Evolutionary conservation across 1,140 invertebrate genomes (phyloP).

Genomic region (Anagrus nilaparvatae): DNA sequence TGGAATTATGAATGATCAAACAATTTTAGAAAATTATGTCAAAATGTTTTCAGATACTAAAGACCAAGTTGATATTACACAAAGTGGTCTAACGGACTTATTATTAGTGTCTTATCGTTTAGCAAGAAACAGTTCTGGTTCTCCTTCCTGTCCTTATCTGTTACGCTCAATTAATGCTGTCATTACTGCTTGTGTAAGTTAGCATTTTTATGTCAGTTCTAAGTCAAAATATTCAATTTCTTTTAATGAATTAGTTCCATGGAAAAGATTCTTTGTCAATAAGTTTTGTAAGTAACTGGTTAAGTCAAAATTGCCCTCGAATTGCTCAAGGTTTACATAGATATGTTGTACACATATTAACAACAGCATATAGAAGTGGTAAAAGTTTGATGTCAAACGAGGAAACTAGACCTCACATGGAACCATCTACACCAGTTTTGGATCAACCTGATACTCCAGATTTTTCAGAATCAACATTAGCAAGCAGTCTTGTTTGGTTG

Average conservation of each 20-base stretch:
- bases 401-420: constrained; percentile 40
- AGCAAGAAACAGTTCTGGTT: constrained; percentile 55
- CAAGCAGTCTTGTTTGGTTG: constrained; percentile 68
- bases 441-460: constrained; percentile 47
- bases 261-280: constrained; percentile 61
- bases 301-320: constrained; percentile 63
- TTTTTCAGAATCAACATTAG: constrained; percentile 33
- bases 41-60: constrained; percentile 45
- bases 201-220: not conserved
- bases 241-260: constrained; percentile 49
- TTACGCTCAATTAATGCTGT: constrained; percentile 59
- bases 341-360: constrained; percentile 64
- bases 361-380: constrained; percentile 61
- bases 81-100: constrained; percentile 49
- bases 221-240: not conserved
- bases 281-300: constrained; percentile 69
- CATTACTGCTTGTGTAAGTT: constrained; percentile 54
- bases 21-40: constrained; percentile 56
- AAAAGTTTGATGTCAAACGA: constrained; percentile 38
- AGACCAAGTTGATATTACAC: constrained; percentile 43
- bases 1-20: constrained; percentile 52
- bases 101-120: constrained; percentile 63
- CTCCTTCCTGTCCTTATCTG: constrained; percentile 47
- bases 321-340: constrained; percentile 68
- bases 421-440: constrained; percentile 64